Evolutionary conservation across 2,888 invertebrate genomes (phyloP).

Genomic region (Dicranocentrus wangi): DNA sequence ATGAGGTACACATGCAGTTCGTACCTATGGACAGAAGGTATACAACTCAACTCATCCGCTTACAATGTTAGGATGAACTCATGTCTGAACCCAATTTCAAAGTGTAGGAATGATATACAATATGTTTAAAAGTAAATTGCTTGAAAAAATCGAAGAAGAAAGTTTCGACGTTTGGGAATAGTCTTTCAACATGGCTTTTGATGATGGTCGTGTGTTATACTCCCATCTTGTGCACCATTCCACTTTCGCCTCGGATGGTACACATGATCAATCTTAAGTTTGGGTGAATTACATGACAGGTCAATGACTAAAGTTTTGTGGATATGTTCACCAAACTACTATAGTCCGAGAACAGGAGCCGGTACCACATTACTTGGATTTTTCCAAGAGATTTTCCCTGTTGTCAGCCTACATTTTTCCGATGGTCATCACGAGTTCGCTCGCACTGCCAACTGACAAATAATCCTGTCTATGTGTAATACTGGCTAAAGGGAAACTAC

Average conservation of each 20-base stretch:
- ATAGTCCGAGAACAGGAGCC: background rate
- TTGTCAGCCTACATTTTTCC: slow-evolving; percentile 15
- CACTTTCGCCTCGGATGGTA: background rate
- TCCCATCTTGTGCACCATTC: background rate
- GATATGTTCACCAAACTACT: slow-evolving; percentile 25
- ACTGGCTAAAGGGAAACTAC: no score
- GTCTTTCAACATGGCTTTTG: slow-evolving; percentile 12
- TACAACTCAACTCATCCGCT: no score
- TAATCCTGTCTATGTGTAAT: slow-evolving; percentile 6
- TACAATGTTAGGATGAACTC: no score
- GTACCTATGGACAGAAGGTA: no score
- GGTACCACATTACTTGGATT: background rate
- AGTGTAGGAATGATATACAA: slow-evolving; percentile 6
- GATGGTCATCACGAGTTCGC: background rate
- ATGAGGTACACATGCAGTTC: no score
- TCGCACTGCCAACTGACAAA: slow-evolving; percentile 5
- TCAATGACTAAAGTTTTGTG: slow-evolving; percentile 58
- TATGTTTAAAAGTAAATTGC: slow-evolving; percentile 29
- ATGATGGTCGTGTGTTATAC: slow-evolving; percentile 1
- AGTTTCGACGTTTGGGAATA: slow-evolving; percentile 22
- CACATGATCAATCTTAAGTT: slow-evolving; percentile 61
- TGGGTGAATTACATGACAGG: slow-evolving; percentile 58
- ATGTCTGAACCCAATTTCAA: no score
- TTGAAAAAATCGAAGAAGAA: slow-evolving; percentile 21
- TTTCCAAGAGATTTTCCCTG: slow-evolving; percentile 17